These are phyloP conservation scores for Pempheris klunzingeri DNA, from an alignment of 2,797 vertebrate species.

Conservation along the genomic window DNA sequence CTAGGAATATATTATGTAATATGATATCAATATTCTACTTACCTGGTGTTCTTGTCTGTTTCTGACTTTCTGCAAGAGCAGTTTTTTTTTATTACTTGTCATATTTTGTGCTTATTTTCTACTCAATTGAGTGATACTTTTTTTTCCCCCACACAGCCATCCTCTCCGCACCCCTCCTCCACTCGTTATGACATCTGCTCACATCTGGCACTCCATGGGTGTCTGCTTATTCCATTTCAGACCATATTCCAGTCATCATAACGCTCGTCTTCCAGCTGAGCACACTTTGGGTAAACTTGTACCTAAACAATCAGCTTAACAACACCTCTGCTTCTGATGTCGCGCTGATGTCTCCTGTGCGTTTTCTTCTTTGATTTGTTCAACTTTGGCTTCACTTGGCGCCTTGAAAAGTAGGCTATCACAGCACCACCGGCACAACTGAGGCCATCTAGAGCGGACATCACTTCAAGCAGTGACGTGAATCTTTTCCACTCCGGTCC, in stretches of 20 bases:
- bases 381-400: not conserved
- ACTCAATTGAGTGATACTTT: not conserved
- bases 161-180: not conserved
- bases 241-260: not conserved
- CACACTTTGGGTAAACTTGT: not conserved
- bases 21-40: too few species aligned
- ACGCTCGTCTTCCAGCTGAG: not conserved
- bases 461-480: constrained; percentile 34
- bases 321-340: not conserved
- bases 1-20: too few species aligned
- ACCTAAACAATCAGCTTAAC: not conserved
- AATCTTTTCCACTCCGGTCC: constrained; percentile 18
- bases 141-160: not conserved
- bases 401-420: constrained; percentile 15
- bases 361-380: not conserved
- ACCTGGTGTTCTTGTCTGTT: not conserved
- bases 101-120: not conserved
- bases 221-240: not conserved
- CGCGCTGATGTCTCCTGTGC: too few species aligned
- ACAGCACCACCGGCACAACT: constrained; percentile 19
- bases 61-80: not conserved
- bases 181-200: constrained; percentile 20
- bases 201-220: not conserved
- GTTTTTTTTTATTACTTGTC: not conserved
- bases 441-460: not conserved